These are phyloP conservation scores for Sigmodon hispidus DNA, from an alignment of 2,113 vertebrate genomes.

Conservation along the genomic window DNA sequence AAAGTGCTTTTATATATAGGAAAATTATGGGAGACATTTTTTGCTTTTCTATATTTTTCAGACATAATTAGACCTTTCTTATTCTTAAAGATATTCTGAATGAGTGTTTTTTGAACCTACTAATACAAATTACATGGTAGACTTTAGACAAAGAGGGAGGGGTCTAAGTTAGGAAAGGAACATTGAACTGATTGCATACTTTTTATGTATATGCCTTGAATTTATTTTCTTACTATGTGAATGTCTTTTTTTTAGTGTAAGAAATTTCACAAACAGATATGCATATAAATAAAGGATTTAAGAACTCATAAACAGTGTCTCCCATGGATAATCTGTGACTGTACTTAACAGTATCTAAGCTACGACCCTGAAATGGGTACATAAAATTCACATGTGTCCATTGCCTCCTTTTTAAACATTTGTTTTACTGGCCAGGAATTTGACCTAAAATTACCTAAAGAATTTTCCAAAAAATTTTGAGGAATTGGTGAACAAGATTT, in stretches of 20 bases:
- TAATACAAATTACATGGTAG: constrained; percentile 14
- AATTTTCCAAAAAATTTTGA: constrained; percentile 27
- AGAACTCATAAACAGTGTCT: background rate
- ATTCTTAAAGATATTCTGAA: constrained; percentile 38
- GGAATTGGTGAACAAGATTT: background rate
- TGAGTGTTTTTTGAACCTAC: background rate
- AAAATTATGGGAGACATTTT: background rate
- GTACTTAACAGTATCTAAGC: background rate
- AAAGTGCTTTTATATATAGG: background rate
- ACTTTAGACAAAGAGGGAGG: background rate
- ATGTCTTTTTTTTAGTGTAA: constrained; percentile 38
- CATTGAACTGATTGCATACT: background rate
- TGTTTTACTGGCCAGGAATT: constrained; percentile 31
- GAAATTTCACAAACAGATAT: background rate
- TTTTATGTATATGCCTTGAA: background rate
- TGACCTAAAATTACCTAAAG: constrained; percentile 50
- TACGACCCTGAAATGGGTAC: background rate
- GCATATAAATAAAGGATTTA: background rate
- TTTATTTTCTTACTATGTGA: constrained; percentile 2
- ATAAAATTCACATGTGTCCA: background rate
- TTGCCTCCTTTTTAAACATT: constrained; percentile 15
- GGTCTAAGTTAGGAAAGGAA: background rate
- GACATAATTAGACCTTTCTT: background rate
- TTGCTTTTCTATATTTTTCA: constrained; percentile 33
- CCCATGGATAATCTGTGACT: background rate